Base-by-base conservation (phyloP, 2,888 invertebrate genomes). In the Acronicta leporina region DNA sequence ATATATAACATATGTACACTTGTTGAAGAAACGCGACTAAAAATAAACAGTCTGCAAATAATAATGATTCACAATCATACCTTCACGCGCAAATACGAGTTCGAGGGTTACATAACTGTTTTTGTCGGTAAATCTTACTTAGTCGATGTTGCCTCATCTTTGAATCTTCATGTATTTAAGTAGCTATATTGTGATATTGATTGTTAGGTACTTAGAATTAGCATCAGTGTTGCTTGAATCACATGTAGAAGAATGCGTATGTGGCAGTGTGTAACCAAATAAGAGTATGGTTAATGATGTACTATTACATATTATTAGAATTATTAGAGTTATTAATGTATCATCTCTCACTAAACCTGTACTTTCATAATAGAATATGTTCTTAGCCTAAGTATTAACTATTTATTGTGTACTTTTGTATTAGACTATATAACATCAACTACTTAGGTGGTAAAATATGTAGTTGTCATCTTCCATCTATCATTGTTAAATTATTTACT, bases 101-200 rank as follows among this genome's bases (percentile, higher is more conserved):
- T 66, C 64, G 63, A 54, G 53, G 48, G 63, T 77, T 76, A 70
- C 47, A 61, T 71, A 75, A 78, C 42, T 43, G 41, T 67, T 54
- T 65, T 68, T 72, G 63, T 75, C 73, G 73, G 80, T 84, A 82
- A 77, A 79, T 84, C 75, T 79, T 73, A 77, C 79, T 79, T 82
- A 73, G 79, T 82, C 66, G 64, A 59, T 79, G 83, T 88, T 88
- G 83, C 85, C 80, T 86, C 87, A 89, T 86, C 82, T 83, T 83
- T 79, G 71, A 76, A 82, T 88, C 79, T 85, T 77, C 75, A 69
- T 85, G 71, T 83, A 85, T 80, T 83, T 82, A 84, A 82, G 87
- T 92, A 89, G 88, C 84, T 85, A 88, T 88, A 90, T 89, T 92
- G 92, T 92, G 91, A 92, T 92, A 92, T 89, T 89, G 85, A 88